phyloP scores from a whole-genome alignment of 1,140 invertebrate species.

The Drosophila ercepeae region DNA sequence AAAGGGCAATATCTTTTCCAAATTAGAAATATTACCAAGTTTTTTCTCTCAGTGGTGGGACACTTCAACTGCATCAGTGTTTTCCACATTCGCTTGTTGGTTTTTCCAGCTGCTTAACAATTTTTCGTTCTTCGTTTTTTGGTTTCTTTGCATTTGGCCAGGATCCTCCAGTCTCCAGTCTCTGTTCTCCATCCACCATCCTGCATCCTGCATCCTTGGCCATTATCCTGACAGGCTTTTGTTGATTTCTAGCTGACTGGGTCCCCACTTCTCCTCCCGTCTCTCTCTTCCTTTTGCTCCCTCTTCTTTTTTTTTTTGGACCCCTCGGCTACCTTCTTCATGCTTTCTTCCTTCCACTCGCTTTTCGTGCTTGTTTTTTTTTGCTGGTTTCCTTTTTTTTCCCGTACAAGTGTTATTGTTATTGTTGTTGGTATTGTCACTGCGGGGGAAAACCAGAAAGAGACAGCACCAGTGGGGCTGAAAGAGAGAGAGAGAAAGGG shows the following conservation, averaged over 20 bases:
- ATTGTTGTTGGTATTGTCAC: conserved; percentile 29
- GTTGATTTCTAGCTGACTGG: conserved; percentile 76
- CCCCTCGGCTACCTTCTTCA: conserved; percentile 19
- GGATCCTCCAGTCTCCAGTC: conserved; percentile 4
- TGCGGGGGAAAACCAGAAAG: conserved; percentile 5
- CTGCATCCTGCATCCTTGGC: background rate
- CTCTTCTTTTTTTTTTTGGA: conserved; percentile 12
- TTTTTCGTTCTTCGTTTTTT: conserved; percentile 25
- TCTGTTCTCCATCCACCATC: background rate
- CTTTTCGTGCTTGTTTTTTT: conserved; percentile 7
- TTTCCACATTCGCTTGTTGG: conserved; percentile 52
- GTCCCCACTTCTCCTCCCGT: conserved; percentile 31
- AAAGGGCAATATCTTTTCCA: too few species aligned
- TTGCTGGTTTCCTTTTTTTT: conserved; percentile 2
- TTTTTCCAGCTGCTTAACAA: conserved; percentile 55
- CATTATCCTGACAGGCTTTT: conserved; percentile 72
- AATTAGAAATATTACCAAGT: too few species aligned
- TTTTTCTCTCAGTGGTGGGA: background rate
- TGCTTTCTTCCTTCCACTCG: conserved; percentile 1
- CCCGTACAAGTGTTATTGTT: background rate
- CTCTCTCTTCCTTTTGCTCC: conserved; percentile 23
- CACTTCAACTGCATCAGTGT: conserved; percentile 42
- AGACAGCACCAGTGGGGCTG: background rate
- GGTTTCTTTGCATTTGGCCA: conserved; percentile 12
- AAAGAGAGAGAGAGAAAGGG: background rate